Evolutionary conservation across 2,888 invertebrate genomes (phyloP), one percentile per base, ranked within the genome.

Genomic region (Himalopsyche japonica): DNA sequence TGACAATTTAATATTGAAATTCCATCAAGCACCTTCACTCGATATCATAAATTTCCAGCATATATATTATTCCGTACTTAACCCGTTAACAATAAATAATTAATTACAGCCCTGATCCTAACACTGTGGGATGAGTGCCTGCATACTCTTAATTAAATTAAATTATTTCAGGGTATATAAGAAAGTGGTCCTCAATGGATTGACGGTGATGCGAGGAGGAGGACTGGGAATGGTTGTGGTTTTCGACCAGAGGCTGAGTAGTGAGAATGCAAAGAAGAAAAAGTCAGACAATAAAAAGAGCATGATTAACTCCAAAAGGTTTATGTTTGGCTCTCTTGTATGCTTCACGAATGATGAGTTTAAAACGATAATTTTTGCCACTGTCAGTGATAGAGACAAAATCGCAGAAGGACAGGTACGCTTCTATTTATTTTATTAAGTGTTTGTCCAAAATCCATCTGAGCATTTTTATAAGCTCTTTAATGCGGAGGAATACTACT

Each of bases 281-380:
- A n/a, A 57, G 15, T 2, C 24, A 2, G 20, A 20, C 2, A 6
- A 24, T 8, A 49, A 49, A 7, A 57, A 24, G 8, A 57, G 15
- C 20, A 20, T 57, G 57, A 57, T 12, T 10, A 77, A 88, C 82
- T 90, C 88, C 85, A 94, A 94, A 88, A 91, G 94, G 84, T 93
- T 96, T 32, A 93, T 96, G 91, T 94, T 91, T 88, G 97, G 97
- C 0, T 94, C 96, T 0, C 90, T 97, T 24, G 89, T 97, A 0
- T 94, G 95, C 83, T 94, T 98, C 79, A 95, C 96, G 0, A 90
- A 90, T 37, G 94, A 95, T 88, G 91, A 94, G 83, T 97, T 97
- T 89, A 90, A 93, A 43, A 94, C 94, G 3, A 91, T 96, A 48
- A 89, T 95, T 85, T 93, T 97, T 88, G 97, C 94, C 0, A 94